Percentiles rank a stretch among this genome's conserved stretches.
Conservation (phyloP, 2,888 invertebrate species). For the Pristionchus japonicus region DNA sequence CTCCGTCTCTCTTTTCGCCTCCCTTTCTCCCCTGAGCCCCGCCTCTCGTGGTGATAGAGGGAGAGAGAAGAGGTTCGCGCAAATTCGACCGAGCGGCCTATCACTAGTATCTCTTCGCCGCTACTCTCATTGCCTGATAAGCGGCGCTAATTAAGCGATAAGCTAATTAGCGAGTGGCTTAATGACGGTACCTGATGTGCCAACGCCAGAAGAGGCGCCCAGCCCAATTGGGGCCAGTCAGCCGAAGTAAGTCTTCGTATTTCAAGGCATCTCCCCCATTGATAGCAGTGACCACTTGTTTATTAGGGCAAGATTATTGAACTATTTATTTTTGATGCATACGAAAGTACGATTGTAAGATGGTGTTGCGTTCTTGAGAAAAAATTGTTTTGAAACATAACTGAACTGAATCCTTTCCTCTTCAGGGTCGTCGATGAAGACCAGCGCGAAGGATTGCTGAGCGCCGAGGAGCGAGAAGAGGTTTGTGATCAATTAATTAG, state of each 20-base stretch:
- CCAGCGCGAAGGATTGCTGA: constrained; percentile 9
- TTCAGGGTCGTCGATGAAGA: constrained; percentile 5
- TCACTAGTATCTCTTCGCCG: neutral
- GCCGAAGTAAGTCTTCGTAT: neutral
- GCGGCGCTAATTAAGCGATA: neutral
- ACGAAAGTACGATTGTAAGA: neutral
- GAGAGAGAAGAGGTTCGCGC: constrained; percentile 12
- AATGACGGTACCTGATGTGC: constrained; percentile 14
- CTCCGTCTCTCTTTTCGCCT: neutral
- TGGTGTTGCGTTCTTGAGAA: neutral
- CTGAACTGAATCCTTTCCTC: neutral
- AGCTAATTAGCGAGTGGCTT: neutral
- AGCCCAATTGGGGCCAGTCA: neutral
- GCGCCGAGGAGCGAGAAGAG: constrained; percentile 32
- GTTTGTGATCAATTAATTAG: neutral
- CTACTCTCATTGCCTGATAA: neutral
- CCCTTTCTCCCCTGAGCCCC: neutral
- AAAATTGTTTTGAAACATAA: neutral
- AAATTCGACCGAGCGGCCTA: neutral
- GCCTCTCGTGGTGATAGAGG: neutral
- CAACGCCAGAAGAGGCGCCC: neutral
- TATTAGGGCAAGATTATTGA: neutral
- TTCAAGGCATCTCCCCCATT: no score
- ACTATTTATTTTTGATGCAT: neutral
- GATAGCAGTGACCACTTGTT: no score